Evolutionary conservation across 1,140 invertebrate genomes (phyloP), one percentile per base, ranked within the genome.

Genomic region (Gryon sp.): DNA sequence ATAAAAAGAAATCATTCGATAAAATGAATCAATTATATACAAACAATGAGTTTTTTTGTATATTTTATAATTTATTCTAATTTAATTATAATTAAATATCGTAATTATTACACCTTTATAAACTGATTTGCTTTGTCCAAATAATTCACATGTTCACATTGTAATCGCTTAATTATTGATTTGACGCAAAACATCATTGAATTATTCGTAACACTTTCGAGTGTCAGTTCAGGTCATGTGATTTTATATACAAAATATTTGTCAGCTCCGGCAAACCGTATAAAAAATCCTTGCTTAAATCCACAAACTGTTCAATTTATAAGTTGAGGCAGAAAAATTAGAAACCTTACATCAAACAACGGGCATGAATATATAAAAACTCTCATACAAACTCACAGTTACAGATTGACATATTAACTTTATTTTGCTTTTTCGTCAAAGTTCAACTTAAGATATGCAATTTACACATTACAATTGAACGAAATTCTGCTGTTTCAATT

Each of bases 161-260:
- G n/a, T n/a, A n/a, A n/a, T n/a, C n/a, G 34, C 26, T 18, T 6
- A 26, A 52, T 26, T 45, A 52, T 7, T 50, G 52, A 69, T 48
- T 59, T 59, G 65, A 69, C 53, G 43, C 52, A 41, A 59, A 69
- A 30, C 28, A 28, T 50, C 9, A 2, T 18, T 30, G 19, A 63
- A 63, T 50, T 50, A 19, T 26, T 41, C n/a, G 36, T 68, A 57
- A 84, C 78, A 81, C 36, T 78, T 70, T 79, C 60, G 60, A 59
- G 43, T 80, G 43, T 73, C 74, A 80, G 77, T 80, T 69, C 78
- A 80, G 57, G 75, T 80, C 78, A 62, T 75, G 65, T 59, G 63
- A 78, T 68, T 48, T 73, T 80, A 78, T 84, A 57, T 83, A 72
- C 82, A 83, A 69, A n/a, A 80, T 55, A 62, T 74, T 77, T 40